Evolutionary conservation across 2,113 vertebrate genomes (phyloP).

Genomic region (Pan paniscus): DNA sequence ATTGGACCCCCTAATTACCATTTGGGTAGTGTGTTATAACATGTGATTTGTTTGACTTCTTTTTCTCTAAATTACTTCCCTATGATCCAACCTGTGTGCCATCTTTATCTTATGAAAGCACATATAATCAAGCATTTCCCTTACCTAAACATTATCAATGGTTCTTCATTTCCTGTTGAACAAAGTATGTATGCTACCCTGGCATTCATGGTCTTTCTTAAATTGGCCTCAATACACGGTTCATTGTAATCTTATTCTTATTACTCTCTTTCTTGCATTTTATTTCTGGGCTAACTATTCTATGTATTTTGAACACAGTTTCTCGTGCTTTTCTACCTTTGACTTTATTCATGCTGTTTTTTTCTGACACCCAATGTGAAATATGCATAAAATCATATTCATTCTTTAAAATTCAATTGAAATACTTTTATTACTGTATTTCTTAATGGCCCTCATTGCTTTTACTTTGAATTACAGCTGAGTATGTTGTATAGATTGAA

Average conservation of each 20-base stretch:
- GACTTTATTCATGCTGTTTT: not conserved
- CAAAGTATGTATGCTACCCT: not conserved
- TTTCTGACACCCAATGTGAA: not conserved
- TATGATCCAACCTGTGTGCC: not conserved
- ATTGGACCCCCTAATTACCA: not conserved
- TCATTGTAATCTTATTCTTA: not conserved
- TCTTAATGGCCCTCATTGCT: not conserved
- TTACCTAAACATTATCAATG: not conserved
- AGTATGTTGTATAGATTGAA: not conserved
- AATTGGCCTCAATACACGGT: not conserved
- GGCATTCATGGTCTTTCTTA: not conserved
- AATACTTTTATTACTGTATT: not conserved
- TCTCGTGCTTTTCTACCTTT: not conserved
- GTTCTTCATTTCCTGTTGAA: not conserved
- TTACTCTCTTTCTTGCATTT: not conserved
- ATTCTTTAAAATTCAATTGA: not conserved
- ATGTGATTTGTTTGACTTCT: constrained; percentile 22
- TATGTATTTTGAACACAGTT: not conserved
- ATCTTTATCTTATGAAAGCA: constrained; percentile 8
- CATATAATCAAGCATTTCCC: not conserved
- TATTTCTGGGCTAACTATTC: not conserved
- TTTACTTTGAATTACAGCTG: not conserved
- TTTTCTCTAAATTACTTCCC: constrained; percentile 20
- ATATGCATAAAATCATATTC: not conserved
- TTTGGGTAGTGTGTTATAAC: not conserved